Percentiles rank a stretch among this genome's conserved stretches.
Evolutionary conservation across 2,888 invertebrate species (phyloP).

Genomic region (Elegia similella): DNA sequence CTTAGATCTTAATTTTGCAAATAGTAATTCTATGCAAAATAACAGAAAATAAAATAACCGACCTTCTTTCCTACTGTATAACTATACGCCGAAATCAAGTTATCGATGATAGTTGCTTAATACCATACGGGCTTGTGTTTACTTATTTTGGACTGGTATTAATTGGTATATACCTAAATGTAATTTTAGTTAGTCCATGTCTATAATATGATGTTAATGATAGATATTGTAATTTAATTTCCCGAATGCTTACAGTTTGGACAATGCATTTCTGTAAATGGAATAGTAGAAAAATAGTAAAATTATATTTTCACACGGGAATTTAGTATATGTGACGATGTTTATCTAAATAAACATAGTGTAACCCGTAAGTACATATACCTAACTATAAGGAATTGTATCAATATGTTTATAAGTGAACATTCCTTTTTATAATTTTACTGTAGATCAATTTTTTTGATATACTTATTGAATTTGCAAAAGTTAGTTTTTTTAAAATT

Average conservation of each 20-base stretch:
- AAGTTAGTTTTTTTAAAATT: conserved; percentile 4
- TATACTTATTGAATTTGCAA: conserved; percentile 11
- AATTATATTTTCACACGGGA: conserved; percentile 16
- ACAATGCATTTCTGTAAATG: conserved; percentile 1
- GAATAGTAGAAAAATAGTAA: conserved; percentile 10
- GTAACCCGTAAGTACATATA: neutral
- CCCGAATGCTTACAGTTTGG: neutral
- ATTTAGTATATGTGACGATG: neutral
- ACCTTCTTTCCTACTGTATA: no score
- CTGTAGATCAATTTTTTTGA: conserved; percentile 10
- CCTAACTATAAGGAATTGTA: conserved; percentile 26
- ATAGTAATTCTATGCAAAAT: conserved; percentile 10
- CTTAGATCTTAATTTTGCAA: conserved; percentile 33
- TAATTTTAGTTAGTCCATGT: no score
- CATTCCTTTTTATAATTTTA: conserved; percentile 22
- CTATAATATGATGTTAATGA: neutral
- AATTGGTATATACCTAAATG: no score
- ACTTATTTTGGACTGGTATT: no score
- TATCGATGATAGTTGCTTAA: no score
- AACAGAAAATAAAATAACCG: neutral
- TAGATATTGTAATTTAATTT: neutral
- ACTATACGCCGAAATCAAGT: no score
- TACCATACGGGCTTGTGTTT: no score
- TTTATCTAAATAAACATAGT: no score
- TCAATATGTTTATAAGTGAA: conserved; percentile 14